Percentiles rank a stretch among this genome's conserved stretches.
Evolutionary conservation across 2,113 vertebrate genomes (phyloP).

Genomic region (Eulemur rufifrons): DNA sequence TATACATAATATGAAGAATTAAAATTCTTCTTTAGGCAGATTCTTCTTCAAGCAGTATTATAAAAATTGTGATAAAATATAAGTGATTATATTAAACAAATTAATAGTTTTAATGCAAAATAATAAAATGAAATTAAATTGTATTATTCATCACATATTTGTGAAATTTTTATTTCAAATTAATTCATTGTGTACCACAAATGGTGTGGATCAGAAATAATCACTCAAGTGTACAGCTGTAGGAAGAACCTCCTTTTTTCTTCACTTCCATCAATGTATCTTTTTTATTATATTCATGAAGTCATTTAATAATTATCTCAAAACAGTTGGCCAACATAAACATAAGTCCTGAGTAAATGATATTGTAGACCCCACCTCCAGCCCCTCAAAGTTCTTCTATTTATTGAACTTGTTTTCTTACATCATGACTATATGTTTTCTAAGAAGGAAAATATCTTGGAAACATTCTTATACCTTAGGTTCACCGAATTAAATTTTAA

Average conservation of each 20-base stretch:
- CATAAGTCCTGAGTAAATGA: not conserved
- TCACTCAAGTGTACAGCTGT: not conserved
- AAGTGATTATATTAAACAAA: not conserved
- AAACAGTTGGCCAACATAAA: not conserved
- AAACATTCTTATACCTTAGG: not conserved
- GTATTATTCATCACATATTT: not conserved
- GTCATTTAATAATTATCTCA: not conserved
- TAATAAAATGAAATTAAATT: not conserved
- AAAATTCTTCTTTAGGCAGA: not conserved
- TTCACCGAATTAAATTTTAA: not conserved
- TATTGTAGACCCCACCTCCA: rapidly evolving
- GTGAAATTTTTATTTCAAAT: not conserved
- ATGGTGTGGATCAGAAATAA: not conserved
- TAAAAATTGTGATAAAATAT: not conserved
- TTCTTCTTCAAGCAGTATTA: too few relatives aligned
- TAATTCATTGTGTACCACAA: not conserved
- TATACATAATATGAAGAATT: not conserved
- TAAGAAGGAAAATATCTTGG: not conserved
- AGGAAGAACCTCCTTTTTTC: not conserved
- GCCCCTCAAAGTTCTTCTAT: not conserved
- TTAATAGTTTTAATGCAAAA: not conserved
- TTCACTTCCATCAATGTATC: not conserved
- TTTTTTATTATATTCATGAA: not conserved
- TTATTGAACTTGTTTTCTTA: not conserved
- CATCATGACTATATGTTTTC: not conserved